phyloP scores from a whole-genome alignment of 1,140 invertebrate species.

The Magallana gigas region DNA sequence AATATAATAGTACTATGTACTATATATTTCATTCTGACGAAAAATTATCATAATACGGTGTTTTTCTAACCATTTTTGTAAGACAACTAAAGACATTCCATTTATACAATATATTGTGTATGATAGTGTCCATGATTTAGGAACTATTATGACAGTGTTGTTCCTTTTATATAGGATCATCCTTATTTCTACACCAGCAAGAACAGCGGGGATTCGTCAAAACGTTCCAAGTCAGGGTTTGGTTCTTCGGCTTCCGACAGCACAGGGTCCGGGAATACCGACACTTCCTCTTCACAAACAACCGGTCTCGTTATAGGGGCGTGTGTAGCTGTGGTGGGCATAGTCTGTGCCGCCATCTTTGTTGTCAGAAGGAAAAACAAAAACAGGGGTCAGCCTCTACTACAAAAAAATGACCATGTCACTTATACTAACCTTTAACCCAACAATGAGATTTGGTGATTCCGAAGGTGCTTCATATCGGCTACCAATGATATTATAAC shows the following conservation, averaged over 20 bases:
- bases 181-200: conserved; percentile 52
- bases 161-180: conserved; percentile 46
- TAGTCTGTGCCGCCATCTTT: background rate
- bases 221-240: background rate
- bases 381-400: background rate
- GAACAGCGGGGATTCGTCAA: conserved; percentile 26
- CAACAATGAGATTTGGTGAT: background rate
- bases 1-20: too few relatives aligned
- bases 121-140: too few relatives aligned
- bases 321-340: background rate
- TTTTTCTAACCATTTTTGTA: too few relatives aligned
- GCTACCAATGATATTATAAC: background rate
- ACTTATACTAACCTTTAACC: conserved; percentile 43
- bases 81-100: too few relatives aligned
- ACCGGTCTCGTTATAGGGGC: conserved; percentile 8
- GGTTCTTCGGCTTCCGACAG: background rate
- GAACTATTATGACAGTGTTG: background rate
- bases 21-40: too few relatives aligned
- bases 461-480: too few relatives aligned
- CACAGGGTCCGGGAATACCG: background rate
- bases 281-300: background rate
- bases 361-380: background rate
- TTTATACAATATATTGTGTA: too few relatives aligned
- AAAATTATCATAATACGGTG: too few relatives aligned
- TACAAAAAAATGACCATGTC: background rate